These are phyloP conservation scores for Herpetotheres cachinnans DNA, from an alignment of 2,113 vertebrate species.

Conservation along the genomic window DNA sequence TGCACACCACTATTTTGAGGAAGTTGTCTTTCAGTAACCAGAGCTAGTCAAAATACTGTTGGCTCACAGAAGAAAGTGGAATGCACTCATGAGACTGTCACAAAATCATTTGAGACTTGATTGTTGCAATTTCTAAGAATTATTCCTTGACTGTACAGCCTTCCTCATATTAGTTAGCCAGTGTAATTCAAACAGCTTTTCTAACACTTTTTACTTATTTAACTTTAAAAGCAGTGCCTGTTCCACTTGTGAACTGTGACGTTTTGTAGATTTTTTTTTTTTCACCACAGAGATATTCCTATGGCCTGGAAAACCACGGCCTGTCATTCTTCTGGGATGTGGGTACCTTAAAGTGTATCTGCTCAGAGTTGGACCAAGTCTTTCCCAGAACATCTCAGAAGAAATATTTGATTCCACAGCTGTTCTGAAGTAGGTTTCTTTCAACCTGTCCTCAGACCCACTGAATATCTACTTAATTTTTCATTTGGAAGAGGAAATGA, in stretches of 20 bases:
- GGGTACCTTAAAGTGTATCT: not conserved
- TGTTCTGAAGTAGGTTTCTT: not conserved
- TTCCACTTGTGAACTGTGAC: not conserved
- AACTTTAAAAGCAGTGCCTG: not conserved
- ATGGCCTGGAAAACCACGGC: not conserved
- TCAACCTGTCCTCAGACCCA: not conserved
- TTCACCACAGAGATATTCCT: not conserved
- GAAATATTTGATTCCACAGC: not conserved
- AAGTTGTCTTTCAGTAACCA: not conserved
- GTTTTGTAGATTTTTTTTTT: not conserved
- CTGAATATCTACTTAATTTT: not conserved
- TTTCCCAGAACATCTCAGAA: not conserved
- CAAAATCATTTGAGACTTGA: not conserved
- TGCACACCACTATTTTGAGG: not conserved
- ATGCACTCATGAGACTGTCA: not conserved
- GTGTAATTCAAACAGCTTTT: not conserved
- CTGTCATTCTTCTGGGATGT: not conserved
- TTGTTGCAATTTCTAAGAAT: not conserved
- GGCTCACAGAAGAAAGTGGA: not conserved
- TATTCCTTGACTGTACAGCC: not conserved
- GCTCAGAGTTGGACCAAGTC: not conserved
- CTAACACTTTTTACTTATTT: not conserved
- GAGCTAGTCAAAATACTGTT: not conserved
- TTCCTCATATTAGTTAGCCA: not conserved
- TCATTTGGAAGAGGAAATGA: not conserved